Percentiles rank a stretch among this genome's conserved stretches.
Evolutionary conservation across 2,797 vertebrate species (phyloP).

Genomic region (Pangasius macronema): DNA sequence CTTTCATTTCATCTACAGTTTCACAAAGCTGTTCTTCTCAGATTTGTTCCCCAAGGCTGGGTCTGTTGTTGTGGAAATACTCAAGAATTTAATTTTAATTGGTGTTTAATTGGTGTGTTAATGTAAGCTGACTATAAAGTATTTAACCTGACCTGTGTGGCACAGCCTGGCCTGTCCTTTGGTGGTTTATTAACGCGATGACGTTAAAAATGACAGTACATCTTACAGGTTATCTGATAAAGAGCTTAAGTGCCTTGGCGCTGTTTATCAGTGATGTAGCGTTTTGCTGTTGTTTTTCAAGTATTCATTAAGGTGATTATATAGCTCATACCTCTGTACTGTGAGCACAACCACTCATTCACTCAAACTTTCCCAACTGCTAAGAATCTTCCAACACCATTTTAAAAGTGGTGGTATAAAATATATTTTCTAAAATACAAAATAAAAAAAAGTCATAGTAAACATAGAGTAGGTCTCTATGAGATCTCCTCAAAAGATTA

Average conservation of each 20-base stretch:
- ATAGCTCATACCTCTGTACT: neutral
- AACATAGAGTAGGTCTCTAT: neutral
- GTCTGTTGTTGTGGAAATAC: neutral
- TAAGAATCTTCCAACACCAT: neutral
- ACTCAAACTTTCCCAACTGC: neutral
- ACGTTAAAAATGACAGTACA: neutral
- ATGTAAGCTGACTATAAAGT: neutral
- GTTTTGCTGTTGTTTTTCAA: neutral
- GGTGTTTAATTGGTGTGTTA: neutral
- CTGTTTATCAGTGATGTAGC: slow-evolving; percentile 1
- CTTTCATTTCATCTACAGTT: neutral
- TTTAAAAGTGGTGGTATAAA: neutral
- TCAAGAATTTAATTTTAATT: too few relatives aligned
- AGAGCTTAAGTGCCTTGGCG: neutral
- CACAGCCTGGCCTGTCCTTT: neutral
- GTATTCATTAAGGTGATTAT: neutral
- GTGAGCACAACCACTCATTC: neutral
- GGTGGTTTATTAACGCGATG: neutral
- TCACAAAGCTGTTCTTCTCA: neutral
- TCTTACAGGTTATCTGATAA: neutral
- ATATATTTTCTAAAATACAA: slow-evolving; percentile 1
- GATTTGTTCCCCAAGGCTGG: neutral
- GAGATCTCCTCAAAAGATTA: neutral
- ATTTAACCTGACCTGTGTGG: neutral
- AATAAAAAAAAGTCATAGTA: neutral